A percentile compares a stretch with the other conserved stretches of the same genome.
These are phyloP conservation scores for Strigamia maritima DNA, from an alignment of 2,888 invertebrate genomes.

Conservation along the genomic window DNA sequence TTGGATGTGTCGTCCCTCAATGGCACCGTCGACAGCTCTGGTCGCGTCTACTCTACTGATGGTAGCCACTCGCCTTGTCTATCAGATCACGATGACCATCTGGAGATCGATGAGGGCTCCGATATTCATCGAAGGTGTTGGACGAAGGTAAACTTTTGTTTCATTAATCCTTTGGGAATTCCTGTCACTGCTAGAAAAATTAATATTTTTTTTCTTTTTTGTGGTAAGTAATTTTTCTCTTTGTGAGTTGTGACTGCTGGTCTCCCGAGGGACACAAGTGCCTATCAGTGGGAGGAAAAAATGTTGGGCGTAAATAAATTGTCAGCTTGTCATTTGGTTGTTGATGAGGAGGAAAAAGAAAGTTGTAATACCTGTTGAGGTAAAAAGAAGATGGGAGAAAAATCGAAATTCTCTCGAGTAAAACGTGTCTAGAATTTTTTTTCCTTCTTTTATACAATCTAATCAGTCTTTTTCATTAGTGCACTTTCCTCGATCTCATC, in stretches of 20 bases:
- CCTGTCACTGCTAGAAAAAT: not conserved
- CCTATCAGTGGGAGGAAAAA: not conserved
- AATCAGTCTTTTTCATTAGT: conserved; percentile 15
- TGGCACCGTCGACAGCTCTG: conserved; percentile 42
- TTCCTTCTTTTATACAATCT: not conserved
- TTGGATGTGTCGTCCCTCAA: conserved; percentile 40
- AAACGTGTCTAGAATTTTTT: conserved; percentile 4
- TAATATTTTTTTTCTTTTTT: too few relatives aligned
- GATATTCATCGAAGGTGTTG: conserved; percentile 39
- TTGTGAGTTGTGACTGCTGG: not conserved
- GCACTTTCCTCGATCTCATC: not conserved
- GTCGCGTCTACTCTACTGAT: conserved; percentile 41
- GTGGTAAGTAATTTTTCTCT: too few relatives aligned
- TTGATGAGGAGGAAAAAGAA: not conserved
- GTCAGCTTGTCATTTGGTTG: not conserved
- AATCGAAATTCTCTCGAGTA: not conserved
- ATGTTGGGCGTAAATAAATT: not conserved
- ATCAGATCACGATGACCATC: conserved; percentile 41
- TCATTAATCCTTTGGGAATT: not conserved
- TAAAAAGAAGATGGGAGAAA: not conserved
- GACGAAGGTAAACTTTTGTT: conserved; percentile 38
- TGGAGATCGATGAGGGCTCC: conserved; percentile 41
- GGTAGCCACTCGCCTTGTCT: conserved; percentile 41
- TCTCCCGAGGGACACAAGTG: not conserved
- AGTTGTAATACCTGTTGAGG: not conserved